Conservation (phyloP, 2,113 vertebrate genomes). For the Toxotes jaculatrix region DNA sequence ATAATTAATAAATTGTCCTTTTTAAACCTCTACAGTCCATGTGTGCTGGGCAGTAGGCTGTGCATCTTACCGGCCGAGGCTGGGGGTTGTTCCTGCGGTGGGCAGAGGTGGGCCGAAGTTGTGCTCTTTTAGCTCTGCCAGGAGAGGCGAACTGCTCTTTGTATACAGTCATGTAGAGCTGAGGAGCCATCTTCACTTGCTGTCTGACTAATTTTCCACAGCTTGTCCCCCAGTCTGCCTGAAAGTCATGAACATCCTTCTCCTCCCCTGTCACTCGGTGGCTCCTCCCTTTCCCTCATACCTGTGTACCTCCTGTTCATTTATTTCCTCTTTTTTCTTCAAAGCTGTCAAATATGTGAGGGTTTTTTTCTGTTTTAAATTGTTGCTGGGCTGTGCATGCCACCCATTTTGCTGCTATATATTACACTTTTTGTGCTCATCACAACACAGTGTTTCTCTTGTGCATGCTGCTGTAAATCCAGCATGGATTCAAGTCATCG, state of each 20-base stretch:
- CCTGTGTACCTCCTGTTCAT: neutral
- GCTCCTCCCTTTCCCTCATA: constrained; percentile 66
- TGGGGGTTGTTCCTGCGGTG: constrained; percentile 85
- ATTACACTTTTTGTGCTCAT: neutral
- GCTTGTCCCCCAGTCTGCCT: constrained; percentile 34
- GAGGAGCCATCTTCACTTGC: constrained; percentile 68
- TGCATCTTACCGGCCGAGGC: constrained; percentile 79
- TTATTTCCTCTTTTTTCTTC: neutral
- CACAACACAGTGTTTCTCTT: neutral
- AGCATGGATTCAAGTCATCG: neutral
- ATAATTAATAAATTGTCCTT: neutral
- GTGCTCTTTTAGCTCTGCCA: constrained; percentile 47
- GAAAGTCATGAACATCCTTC: constrained; percentile 40
- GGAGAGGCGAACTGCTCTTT: constrained; percentile 79
- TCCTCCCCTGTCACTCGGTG: constrained; percentile 50
- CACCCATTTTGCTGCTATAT: neutral
- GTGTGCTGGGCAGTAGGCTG: neutral
- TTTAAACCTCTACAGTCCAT: neutral
- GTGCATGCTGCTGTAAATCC: neutral
- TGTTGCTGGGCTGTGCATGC: neutral
- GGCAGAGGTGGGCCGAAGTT: constrained; percentile 79
- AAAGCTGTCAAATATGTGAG: neutral
- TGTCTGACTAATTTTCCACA: constrained; percentile 5
- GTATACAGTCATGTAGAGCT: constrained; percentile 79
- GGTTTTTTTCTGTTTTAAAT: neutral